Percentiles rank a stretch among this genome's conserved stretches.
phyloP scores from a whole-genome alignment of 2,888 invertebrate genomes.

The Cremastinae sp. region DNA sequence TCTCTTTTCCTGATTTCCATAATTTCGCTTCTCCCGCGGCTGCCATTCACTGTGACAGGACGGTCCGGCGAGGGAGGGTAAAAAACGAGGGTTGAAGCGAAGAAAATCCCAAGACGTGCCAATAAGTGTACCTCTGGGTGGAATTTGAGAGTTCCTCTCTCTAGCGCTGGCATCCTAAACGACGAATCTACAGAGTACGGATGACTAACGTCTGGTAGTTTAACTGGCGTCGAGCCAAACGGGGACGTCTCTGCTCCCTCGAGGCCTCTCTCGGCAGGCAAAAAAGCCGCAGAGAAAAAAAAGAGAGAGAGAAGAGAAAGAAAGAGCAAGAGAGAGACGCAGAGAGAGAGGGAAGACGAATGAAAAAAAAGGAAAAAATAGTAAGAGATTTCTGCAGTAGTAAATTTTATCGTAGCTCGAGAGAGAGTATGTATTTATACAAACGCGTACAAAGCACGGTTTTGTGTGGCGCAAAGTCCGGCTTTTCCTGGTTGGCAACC shows the following conservation, averaged over 20 bases:
- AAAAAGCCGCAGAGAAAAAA: neutral
- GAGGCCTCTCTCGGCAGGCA: constrained; percentile 10
- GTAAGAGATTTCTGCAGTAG: constrained; percentile 44
- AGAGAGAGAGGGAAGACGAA: neutral
- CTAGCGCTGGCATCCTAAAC: constrained; percentile 41
- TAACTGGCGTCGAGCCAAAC: constrained; percentile 66
- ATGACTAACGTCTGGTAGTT: constrained; percentile 68
- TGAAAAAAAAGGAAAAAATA: too few relatives aligned
- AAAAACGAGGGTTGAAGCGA: neutral
- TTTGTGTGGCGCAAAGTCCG: constrained; percentile 8
- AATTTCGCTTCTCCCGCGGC: neutral
- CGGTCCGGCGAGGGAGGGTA: too few relatives aligned
- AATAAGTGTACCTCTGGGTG: constrained; percentile 20
- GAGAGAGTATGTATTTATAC: neutral
- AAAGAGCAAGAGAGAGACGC: neutral
- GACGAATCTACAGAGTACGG: constrained; percentile 33
- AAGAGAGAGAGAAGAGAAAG: constrained; percentile 3
- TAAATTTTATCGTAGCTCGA: constrained; percentile 29
- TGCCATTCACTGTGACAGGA: too few relatives aligned
- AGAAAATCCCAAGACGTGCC: constrained; percentile 9
- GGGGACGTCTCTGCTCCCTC: constrained; percentile 59
- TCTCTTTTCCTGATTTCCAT: neutral
- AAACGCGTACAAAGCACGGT: constrained; percentile 12
- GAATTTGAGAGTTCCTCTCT: constrained; percentile 2
- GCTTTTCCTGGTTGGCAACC: constrained; percentile 64